Conservation (phyloP, 1,140 invertebrate species). For the Brachionus manjavacas region DNA sequence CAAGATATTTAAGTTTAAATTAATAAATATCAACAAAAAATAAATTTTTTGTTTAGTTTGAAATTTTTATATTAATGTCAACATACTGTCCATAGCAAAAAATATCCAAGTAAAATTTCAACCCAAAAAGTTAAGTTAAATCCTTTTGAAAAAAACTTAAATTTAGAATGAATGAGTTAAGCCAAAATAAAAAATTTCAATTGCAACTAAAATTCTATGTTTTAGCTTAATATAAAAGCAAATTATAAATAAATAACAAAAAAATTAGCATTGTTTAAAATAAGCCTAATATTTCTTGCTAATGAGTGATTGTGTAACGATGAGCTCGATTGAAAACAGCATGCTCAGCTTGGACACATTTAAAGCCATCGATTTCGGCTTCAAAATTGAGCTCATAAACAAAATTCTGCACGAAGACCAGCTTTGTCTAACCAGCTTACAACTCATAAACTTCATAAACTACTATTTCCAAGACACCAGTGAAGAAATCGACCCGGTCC, state of each 20-base stretch:
- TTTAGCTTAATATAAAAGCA: neutral
- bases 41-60: too few species aligned
- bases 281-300: neutral
- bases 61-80: too few species aligned
- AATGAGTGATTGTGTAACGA: neutral
- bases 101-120: neutral
- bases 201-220: neutral
- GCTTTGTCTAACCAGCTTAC: neutral
- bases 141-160: neutral
- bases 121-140: neutral
- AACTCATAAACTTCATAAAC: conserved; percentile 20
- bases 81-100: neutral
- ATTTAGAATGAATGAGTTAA: neutral
- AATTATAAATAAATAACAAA: conserved; percentile 9
- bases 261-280: neutral
- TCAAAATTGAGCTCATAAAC: conserved; percentile 17
- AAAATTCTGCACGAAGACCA: neutral
- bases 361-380: neutral
- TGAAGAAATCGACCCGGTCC: neutral
- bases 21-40: too few species aligned
- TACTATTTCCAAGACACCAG: neutral
- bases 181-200: neutral
- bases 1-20: too few species aligned
- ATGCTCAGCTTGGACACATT: neutral
- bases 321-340: neutral